A percentile compares a stretch with the other conserved stretches of the same genome.
Conservation (phyloP, 2,113 vertebrate species). For the Bubo scandiacus region DNA sequence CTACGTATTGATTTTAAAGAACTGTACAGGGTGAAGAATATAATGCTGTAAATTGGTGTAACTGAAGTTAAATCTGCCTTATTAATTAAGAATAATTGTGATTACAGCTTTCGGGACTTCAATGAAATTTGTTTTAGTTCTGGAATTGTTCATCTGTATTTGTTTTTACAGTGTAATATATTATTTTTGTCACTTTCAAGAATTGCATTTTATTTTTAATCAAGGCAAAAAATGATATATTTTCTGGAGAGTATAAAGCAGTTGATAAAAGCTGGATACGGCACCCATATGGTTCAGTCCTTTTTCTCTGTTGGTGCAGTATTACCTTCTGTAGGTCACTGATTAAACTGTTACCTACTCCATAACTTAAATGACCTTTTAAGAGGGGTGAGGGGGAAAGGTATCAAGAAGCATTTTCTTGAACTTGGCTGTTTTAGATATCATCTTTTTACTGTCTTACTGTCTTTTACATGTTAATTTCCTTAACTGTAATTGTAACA, state of each 20-base stretch:
- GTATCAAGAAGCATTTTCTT: neutral
- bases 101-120: neutral
- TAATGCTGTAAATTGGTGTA: neutral
- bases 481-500: neutral
- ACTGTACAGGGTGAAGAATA: neutral
- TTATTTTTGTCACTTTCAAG: neutral
- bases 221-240: neutral
- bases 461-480: neutral
- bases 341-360: neutral
- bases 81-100: neutral
- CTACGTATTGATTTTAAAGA: neutral
- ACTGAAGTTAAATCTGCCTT: neutral
- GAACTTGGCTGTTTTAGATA: neutral
- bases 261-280: neutral
- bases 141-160: neutral
- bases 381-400: accelerated
- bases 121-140: neutral
- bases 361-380: neutral
- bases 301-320: neutral
- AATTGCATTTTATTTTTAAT: neutral
- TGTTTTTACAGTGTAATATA: neutral
- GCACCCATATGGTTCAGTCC: neutral
- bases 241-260: neutral
- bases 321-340: neutral
- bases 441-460: neutral